phyloP scores from a whole-genome alignment of 2,888 invertebrate species.

The Melitaea athalia region DNA sequence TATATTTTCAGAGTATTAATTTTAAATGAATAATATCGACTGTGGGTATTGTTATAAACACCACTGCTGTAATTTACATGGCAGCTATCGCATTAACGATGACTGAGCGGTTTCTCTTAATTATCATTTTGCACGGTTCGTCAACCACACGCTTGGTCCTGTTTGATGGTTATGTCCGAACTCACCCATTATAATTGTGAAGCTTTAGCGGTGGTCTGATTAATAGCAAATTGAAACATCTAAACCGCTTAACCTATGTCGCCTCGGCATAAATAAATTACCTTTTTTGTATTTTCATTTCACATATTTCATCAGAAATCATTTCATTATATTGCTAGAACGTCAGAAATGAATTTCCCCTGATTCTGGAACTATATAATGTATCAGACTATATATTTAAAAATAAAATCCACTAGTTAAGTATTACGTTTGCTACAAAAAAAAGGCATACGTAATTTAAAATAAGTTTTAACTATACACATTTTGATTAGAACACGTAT shows the following conservation, averaged over 20 bases:
- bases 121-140: constrained; percentile 82
- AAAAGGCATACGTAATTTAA: not conserved
- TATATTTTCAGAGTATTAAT: constrained; percentile 60
- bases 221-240: constrained; percentile 31
- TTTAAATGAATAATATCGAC: constrained; percentile 71
- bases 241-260: constrained; percentile 9
- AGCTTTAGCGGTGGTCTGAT: constrained; percentile 23
- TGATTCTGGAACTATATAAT: no score
- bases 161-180: constrained; percentile 44
- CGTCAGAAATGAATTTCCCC: no score
- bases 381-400: no score
- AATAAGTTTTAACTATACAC: not conserved
- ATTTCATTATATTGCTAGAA: no score
- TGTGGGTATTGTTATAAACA: constrained; percentile 71
- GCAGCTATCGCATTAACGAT: constrained; percentile 78
- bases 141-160: constrained; percentile 67
- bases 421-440: no score
- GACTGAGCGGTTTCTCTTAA: constrained; percentile 81
- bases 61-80: constrained; percentile 71
- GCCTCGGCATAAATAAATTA: not conserved
- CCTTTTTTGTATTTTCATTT: not conserved
- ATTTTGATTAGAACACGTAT: no score
- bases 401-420: no score
- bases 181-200: constrained; percentile 34
- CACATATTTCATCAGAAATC: not conserved